Evolutionary conservation across 2,888 invertebrate species (phyloP), one percentile per base, ranked within the genome.

Genomic region (Melanargia galathea): DNA sequence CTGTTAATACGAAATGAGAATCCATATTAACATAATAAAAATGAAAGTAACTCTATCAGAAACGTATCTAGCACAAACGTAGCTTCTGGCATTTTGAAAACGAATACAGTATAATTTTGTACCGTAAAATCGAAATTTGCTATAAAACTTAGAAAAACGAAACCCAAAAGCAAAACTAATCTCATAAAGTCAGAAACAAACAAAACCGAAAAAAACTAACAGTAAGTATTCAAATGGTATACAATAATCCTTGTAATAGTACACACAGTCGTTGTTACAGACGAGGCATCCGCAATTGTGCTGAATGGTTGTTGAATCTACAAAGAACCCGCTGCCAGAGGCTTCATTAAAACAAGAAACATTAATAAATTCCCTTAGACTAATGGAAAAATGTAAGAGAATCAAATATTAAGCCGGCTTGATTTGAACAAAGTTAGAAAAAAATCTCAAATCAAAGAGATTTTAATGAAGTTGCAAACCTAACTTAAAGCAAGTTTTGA

Each of bases 271-370:
- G 40, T 55, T 55, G 55, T 55, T 55, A 8, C 35, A 22, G 55
- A 55, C 40, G 40, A 52, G 13, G 16, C 43, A 18, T 20, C 33
- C 46, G 46, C 54, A 49, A 56, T 56, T 56, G 62, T 49, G 49
- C 62, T 35, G 57, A 60, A 66, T 65, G 80, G 82, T 82, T 82
- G 81, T 80, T 78, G 76, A 85, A 79, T 76, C 79, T 78, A 81
- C 82, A 81, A 76, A 80, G 76, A 81, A 75, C 79, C 51, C 16
- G 49, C 40, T 33, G 20, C 58, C 81, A 75, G 79, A 33, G 71
- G 71, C 80, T 78, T 78, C 76, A 79, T 86, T 84, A 82, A 76
- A 73, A 80, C 76, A 79, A 81, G 82, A 82, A 82, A 78, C 80
- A 83, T 84, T 85, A 81, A 82, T 80, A 81, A 73, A 72, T 74